Conservation (phyloP, 2,888 invertebrate genomes). For the Notocelia uddmanniana region DNA sequence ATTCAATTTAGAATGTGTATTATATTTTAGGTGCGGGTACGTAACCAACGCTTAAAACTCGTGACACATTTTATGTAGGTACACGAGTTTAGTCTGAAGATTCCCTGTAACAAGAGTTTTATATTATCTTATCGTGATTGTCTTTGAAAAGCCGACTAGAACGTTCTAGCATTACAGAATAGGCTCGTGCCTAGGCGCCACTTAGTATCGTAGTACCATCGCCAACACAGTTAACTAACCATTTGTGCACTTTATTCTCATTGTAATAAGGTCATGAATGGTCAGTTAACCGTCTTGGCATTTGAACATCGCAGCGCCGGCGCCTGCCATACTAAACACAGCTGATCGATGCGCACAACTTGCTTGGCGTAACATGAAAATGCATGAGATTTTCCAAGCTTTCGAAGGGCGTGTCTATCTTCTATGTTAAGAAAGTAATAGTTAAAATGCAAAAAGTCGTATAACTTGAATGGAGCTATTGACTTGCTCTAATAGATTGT, state of each 20-base stretch:
- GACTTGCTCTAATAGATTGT: not conserved
- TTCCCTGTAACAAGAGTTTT: not conserved
- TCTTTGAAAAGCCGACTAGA: conserved; percentile 14
- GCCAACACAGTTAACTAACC: too few relatives aligned
- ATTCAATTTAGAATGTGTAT: too few relatives aligned
- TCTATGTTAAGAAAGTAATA: not conserved
- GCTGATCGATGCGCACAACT: conserved; percentile 30
- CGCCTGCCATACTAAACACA: conserved; percentile 43
- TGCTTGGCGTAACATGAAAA: conserved; percentile 23
- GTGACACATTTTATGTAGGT: too few relatives aligned
- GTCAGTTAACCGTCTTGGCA: too few relatives aligned
- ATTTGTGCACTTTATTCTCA: too few relatives aligned
- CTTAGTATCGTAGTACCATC: conserved; percentile 20
- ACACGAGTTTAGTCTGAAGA: not conserved
- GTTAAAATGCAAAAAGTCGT: not conserved
- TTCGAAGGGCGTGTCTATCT: conserved; percentile 6
- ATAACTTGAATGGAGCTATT: not conserved
- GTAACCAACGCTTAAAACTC: too few relatives aligned
- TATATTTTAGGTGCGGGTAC: too few relatives aligned
- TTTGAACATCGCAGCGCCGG: conserved; percentile 49
- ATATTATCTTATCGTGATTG: not conserved
- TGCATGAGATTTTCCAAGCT: conserved; percentile 33
- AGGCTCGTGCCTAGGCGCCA: conserved; percentile 34
- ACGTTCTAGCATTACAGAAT: conserved; percentile 8
- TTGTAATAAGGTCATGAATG: too few relatives aligned